Conservation (phyloP, 1,140 invertebrate genomes). For the Brachionus rotundiformis region DNA sequence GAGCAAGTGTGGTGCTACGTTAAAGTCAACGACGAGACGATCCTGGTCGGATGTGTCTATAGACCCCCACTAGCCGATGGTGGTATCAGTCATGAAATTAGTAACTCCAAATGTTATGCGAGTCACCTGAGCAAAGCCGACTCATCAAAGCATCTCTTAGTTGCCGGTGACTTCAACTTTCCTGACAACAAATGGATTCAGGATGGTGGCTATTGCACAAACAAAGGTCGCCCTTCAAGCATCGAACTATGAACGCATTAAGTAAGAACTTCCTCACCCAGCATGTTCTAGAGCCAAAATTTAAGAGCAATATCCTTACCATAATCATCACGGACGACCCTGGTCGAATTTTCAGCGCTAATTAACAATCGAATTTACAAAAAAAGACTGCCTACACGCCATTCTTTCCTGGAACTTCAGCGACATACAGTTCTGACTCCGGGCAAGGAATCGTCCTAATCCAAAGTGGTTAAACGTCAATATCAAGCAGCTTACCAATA, state of each 20-base stretch:
- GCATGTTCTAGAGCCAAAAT: not conserved
- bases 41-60: not conserved
- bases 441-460: not conserved
- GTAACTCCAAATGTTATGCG: not conserved
- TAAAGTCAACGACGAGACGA: not conserved
- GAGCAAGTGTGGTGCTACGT: not conserved
- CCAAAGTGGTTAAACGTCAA: not conserved
- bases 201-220: not conserved
- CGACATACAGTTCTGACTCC: not conserved
- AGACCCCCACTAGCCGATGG: not conserved
- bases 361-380: not conserved
- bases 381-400: not conserved
- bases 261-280: not conserved
- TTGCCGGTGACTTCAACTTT: not conserved
- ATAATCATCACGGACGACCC: not conserved
- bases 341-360: not conserved
- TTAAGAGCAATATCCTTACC: not conserved
- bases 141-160: not conserved
- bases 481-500: not conserved
- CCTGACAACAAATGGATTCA: not conserved
- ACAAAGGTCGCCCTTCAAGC: not conserved
- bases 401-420: not conserved
- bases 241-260: not conserved
- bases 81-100: not conserved
- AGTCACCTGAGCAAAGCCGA: not conserved